These are phyloP conservation scores for Ploceus nigricollis DNA, from an alignment of 2,113 vertebrate genomes.

Conservation along the genomic window DNA sequence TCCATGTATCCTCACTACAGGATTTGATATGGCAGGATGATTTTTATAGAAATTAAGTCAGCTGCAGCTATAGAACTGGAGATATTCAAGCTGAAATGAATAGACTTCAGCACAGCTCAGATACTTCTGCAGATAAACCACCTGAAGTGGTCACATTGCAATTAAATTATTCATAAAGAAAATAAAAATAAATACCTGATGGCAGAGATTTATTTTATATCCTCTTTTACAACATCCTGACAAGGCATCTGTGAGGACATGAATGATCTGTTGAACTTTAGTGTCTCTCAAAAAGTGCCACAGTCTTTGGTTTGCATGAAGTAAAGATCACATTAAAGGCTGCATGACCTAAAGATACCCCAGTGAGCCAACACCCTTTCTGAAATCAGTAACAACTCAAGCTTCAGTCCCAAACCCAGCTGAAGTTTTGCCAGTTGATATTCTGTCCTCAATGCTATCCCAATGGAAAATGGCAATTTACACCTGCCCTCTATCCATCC, in stretches of 20 bases:
- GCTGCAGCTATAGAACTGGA: not conserved
- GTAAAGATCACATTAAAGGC: not conserved
- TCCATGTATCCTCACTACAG: not conserved
- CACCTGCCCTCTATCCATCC: not conserved
- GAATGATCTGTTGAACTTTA: not conserved
- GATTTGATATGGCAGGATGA: not conserved
- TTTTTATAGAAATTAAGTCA: constrained; percentile 33
- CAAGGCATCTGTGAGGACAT: not conserved
- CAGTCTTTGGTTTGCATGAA: not conserved
- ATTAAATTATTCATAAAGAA: not conserved
- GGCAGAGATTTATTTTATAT: not conserved
- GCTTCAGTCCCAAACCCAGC: not conserved
- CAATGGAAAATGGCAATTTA: not conserved
- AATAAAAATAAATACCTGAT: not conserved
- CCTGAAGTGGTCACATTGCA: not conserved
- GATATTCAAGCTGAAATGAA: not conserved
- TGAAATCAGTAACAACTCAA: not conserved
- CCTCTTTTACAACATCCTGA: not conserved
- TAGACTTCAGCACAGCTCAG: not conserved
- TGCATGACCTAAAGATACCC: not conserved
- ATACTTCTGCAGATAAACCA: not conserved
- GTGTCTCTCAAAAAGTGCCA: not conserved
- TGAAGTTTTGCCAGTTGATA: not conserved
- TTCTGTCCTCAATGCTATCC: not conserved
- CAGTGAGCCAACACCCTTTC: not conserved